Base-by-base conservation (phyloP, 1,140 invertebrate genomes). In the Meteorus sp. region DNA sequence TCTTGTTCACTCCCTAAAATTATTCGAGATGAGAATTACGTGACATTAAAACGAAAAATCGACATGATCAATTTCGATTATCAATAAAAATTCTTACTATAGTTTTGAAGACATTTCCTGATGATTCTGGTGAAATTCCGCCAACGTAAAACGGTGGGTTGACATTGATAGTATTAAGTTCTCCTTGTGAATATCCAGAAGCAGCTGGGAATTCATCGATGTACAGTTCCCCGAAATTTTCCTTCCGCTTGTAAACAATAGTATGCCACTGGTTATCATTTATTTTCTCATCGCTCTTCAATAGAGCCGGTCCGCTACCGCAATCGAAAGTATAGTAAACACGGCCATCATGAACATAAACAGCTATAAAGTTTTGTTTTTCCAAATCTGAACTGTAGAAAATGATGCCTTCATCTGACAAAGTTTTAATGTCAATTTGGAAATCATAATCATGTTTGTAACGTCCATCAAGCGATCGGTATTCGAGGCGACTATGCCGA, bases 251-350 rank as follows among this genome's bases (percentile, higher is more conserved):
- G 64, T 90, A 84, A 9, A 79, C 78, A 0, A 90, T 83, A 0
- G 81, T 86, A 71, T 99, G 96, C 96, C 95, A 98, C 29, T 88
- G 70, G 6, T 88, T 88, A 74, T 98, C 94, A 65, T 93, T 90
- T 57, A 93, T 88, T 8, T 77, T 79, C 1, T 73, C 68, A 0
- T 81, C 68, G 22, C 76, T 81, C 1, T 75, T 70, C 0, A 96
- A 73, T 0, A 79, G 60, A 0, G 83, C 87, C 0, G 85, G 76
- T n/a, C 86, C 89, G 15, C 80, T 85, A 25, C 90, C 92, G 75
- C 86, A 91, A 65, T 89, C 86, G 67, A 89, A 93, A 2, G 82
- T 79, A 67, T 88, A 93, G 48, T 86, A 71, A 11, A 94, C 67
- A 71, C 84, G 83, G 39, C 94, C 94, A 35, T 91, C 84, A 43